Percentiles rank a stretch among this genome's conserved stretches.
phyloP scores from a whole-genome alignment of 2,113 vertebrate species.

The Columba livia region DNA sequence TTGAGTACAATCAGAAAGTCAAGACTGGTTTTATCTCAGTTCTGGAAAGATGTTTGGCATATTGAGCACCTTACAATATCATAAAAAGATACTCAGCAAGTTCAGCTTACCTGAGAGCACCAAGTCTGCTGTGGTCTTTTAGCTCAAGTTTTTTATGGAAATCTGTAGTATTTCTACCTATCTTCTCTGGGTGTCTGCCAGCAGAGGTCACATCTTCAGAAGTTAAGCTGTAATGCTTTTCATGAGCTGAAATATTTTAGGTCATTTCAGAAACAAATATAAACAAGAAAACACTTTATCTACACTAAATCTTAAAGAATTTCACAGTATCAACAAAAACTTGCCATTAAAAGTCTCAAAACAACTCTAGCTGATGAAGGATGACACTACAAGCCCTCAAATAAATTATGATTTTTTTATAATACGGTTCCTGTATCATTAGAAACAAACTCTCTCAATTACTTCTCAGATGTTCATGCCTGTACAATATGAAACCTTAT shows the following conservation, averaged over 20 bases:
- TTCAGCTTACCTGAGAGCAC: constrained; percentile 12
- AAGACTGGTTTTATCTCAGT: neutral
- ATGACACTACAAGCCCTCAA: neutral
- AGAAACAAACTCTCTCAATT: neutral
- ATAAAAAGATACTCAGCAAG: neutral
- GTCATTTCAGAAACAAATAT: neutral
- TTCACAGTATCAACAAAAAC: neutral
- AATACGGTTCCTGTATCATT: neutral
- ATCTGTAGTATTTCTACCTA: neutral
- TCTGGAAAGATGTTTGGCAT: neutral
- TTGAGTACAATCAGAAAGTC: neutral
- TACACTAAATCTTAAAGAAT: neutral
- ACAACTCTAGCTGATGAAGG: neutral
- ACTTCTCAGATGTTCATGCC: neutral
- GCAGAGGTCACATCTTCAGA: neutral
- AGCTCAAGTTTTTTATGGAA: neutral
- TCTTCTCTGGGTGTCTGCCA: neutral
- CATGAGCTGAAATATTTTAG: constrained; percentile 36
- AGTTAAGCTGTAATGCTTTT: neutral
- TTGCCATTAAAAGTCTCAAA: neutral
- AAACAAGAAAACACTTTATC: neutral
- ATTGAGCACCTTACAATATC: neutral
- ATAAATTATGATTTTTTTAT: neutral
- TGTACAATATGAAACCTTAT: neutral
- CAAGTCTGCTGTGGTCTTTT: neutral